Conservation (phyloP, 2,888 invertebrate genomes). For the Tyria jacobaeae region DNA sequence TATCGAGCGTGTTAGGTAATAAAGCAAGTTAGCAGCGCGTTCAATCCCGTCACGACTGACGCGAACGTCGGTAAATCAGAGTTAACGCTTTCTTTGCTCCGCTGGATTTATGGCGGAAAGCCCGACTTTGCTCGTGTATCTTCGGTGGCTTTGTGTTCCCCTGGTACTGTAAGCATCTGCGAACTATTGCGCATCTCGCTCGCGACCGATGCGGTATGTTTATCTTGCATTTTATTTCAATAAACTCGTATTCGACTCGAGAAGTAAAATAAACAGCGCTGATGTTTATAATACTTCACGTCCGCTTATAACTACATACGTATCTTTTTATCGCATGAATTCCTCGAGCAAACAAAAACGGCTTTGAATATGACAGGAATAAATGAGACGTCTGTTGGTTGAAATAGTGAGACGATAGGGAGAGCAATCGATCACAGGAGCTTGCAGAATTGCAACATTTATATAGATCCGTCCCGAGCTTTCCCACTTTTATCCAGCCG, state of each 20-base stretch:
- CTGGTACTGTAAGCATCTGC: slow-evolving; percentile 58
- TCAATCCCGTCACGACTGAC: slow-evolving; percentile 61
- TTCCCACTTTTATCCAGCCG: slow-evolving; percentile 73
- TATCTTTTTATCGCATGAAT: slow-evolving; percentile 60
- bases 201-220: slow-evolving; percentile 36
- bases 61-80: slow-evolving; percentile 76
- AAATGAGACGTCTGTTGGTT: slow-evolving; percentile 77
- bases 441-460: slow-evolving; percentile 79
- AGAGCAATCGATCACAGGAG: slow-evolving; percentile 75
- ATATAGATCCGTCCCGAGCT: slow-evolving; percentile 73
- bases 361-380: slow-evolving; percentile 76
- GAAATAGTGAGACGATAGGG: slow-evolving; percentile 76
- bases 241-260: slow-evolving; percentile 50
- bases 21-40: slow-evolving; percentile 46
- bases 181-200: slow-evolving; percentile 39
- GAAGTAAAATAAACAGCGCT: slow-evolving; percentile 55
- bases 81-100: slow-evolving; percentile 77
- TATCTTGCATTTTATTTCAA: slow-evolving; percentile 55
- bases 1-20: slow-evolving; percentile 36
- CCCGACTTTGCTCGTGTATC: slow-evolving; percentile 66
- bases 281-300: slow-evolving; percentile 59
- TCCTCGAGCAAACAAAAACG: slow-evolving; percentile 59
- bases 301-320: slow-evolving; percentile 59
- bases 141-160: slow-evolving; percentile 61
- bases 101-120: slow-evolving; percentile 72